Evolutionary conservation across 1,140 invertebrate genomes (phyloP).

Genomic region (Mycetomoellerius zeteki): DNA sequence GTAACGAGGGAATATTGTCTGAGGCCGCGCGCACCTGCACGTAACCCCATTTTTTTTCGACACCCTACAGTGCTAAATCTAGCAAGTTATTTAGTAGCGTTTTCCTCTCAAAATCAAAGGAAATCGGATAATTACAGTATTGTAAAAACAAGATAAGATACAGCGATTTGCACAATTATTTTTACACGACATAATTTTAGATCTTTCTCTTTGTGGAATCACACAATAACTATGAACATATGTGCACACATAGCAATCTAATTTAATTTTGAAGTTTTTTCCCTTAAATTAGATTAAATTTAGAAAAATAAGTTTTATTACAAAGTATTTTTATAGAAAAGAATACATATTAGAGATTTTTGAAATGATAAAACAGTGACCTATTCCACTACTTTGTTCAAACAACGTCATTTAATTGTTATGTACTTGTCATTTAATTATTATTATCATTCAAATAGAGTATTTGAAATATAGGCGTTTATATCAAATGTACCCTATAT

Average conservation of each 20-base stretch:
- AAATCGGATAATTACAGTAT: conserved; percentile 5
- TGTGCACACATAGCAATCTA: not conserved
- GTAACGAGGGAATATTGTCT: not conserved
- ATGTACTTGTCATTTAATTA: not conserved
- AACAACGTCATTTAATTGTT: not conserved
- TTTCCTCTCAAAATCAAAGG: not conserved
- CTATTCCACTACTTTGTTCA: not conserved
- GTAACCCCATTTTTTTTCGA: conserved; percentile 29
- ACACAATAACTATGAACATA: not conserved
- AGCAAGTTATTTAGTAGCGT: conserved; percentile 7
- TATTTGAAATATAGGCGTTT: not conserved
- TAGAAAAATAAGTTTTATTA: not conserved
- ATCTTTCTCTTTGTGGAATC: not conserved
- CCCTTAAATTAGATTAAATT: not conserved
- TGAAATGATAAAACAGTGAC: not conserved
- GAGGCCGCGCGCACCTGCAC: conserved; percentile 41
- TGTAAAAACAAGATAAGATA: not conserved
- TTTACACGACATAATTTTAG: not conserved
- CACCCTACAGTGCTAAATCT: not conserved
- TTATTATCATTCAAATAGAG: not conserved
- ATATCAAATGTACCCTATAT: not conserved
- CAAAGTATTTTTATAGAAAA: not conserved
- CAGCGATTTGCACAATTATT: not conserved
- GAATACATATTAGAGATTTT: not conserved
- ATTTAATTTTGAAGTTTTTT: not conserved